These are phyloP conservation scores for Dipodomys spectabilis DNA, from an alignment of 2,113 vertebrate genomes.

Conservation along the genomic window DNA sequence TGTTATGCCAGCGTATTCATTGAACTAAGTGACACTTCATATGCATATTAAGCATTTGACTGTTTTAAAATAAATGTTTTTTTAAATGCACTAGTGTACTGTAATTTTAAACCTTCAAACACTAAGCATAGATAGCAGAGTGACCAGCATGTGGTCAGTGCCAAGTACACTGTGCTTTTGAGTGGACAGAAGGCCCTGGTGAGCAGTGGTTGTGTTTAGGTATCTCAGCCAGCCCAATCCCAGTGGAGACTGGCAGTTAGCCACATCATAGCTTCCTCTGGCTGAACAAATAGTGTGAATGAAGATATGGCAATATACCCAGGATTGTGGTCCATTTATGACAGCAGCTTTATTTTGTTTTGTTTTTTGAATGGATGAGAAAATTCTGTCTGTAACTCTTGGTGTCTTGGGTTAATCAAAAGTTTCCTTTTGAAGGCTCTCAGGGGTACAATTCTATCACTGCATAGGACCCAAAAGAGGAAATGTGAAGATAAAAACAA, in stretches of 20 bases:
- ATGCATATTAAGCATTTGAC: background rate
- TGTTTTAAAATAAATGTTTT: conserved; percentile 13
- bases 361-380: conserved; percentile 31
- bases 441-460: background rate
- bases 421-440: background rate
- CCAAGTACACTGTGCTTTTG: background rate
- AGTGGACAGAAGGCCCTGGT: background rate
- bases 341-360: background rate
- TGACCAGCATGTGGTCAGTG: background rate
- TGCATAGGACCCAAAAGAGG: background rate
- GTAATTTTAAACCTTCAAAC: conserved; percentile 55
- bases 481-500: background rate
- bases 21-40: conserved; percentile 47
- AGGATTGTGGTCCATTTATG: background rate
- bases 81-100: background rate
- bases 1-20: background rate
- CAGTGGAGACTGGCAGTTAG: background rate
- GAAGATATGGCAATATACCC: background rate
- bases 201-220: background rate
- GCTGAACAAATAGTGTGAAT: conserved; percentile 4
- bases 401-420: background rate
- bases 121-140: conserved; percentile 18
- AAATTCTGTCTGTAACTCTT: background rate
- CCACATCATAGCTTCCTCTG: background rate
- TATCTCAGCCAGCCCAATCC: background rate